Evolutionary conservation across 2,888 invertebrate genomes (phyloP).

Genomic region (Harmothoe impar): DNA sequence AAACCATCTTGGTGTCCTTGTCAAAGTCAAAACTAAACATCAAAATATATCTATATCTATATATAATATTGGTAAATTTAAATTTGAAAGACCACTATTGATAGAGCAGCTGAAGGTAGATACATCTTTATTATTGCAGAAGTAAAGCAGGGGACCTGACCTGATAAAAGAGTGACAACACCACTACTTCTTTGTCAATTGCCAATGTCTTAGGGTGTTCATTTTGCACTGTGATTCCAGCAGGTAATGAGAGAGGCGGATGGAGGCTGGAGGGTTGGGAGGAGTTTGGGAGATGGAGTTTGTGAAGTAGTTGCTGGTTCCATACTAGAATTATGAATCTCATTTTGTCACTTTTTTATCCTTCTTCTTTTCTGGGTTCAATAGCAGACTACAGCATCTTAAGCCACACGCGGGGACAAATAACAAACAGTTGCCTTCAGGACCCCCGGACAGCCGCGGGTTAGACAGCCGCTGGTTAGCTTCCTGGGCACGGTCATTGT

Average conservation of each 20-base stretch:
- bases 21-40: too few relatives aligned
- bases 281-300: neutral
- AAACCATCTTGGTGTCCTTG: too few relatives aligned
- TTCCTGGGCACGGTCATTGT: neutral
- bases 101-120: too few relatives aligned
- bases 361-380: neutral
- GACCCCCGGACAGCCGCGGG: constrained; percentile 1
- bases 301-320: too few relatives aligned
- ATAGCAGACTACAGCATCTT: constrained; percentile 19
- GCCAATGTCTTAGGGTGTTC: neutral
- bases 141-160: neutral
- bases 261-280: neutral
- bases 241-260: neutral
- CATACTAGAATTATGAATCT: neutral
- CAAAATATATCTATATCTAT: too few relatives aligned
- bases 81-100: too few relatives aligned
- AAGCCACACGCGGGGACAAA: constrained; percentile 56
- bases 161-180: constrained; percentile 21
- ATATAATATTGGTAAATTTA: too few relatives aligned
- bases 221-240: neutral
- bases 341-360: constrained; percentile 55
- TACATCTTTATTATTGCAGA: neutral
- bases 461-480: neutral
- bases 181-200: neutral
- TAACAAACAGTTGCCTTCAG: constrained; percentile 45